phyloP scores from a whole-genome alignment of 2,113 vertebrate genomes.

The Oncorhynchus nerka region DNA sequence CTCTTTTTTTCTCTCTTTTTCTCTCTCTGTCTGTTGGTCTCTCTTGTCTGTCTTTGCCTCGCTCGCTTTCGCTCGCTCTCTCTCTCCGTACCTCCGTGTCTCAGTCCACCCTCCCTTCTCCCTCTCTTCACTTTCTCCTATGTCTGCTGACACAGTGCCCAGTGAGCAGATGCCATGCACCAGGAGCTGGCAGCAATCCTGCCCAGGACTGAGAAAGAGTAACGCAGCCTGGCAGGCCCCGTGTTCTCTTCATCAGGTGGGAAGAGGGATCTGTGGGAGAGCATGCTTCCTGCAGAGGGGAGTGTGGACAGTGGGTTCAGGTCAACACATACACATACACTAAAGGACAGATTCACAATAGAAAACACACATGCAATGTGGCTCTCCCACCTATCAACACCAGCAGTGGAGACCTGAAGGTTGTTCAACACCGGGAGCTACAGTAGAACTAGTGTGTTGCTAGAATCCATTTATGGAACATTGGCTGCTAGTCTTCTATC shows the following conservation, averaged over 20 bases:
- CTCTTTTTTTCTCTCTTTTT: neutral
- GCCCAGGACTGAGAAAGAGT: neutral
- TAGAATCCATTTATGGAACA: neutral
- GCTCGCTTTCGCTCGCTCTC: constrained; percentile 24
- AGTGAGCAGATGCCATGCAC: constrained; percentile 38
- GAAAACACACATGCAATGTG: neutral
- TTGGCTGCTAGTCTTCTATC: neutral
- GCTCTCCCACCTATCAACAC: constrained; percentile 5
- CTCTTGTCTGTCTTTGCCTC: neutral
- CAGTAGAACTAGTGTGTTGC: neutral
- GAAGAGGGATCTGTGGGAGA: neutral
- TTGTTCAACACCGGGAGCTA: neutral
- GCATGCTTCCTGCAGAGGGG: neutral
- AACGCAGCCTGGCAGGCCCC: neutral
- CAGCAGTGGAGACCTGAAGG: neutral
- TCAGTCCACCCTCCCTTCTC: neutral
- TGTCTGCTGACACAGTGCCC: constrained; percentile 42
- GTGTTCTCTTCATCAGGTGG: neutral
- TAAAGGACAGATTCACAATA: neutral
- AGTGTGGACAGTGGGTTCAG: neutral
- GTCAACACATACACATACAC: neutral
- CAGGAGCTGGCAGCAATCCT: constrained; percentile 32
- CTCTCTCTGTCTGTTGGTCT: neutral
- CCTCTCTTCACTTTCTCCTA: neutral
- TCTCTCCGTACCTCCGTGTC: neutral